phyloP scores from a whole-genome alignment of 2,797 vertebrate genomes.

The Botia almorhae region DNA sequence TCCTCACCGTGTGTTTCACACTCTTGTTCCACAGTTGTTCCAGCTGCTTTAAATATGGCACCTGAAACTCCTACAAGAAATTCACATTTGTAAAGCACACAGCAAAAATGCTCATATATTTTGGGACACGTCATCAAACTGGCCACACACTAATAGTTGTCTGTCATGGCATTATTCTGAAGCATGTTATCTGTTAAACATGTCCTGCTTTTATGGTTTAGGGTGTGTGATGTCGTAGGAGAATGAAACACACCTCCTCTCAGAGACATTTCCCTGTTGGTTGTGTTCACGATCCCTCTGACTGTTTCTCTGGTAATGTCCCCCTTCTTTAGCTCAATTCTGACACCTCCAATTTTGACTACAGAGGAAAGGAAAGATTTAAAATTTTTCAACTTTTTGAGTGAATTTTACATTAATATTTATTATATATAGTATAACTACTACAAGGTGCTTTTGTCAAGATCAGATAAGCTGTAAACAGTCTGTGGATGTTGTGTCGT shows the following conservation, averaged over 20 bases:
- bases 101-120: neutral
- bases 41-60: conserved; percentile 66
- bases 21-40: conserved; percentile 60
- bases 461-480: neutral
- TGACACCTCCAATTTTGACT: conserved; percentile 61
- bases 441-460: neutral
- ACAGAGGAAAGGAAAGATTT: neutral
- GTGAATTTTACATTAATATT: neutral
- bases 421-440: neutral
- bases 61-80: conserved; percentile 64
- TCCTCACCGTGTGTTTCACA: conserved; percentile 61
- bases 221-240: too few relatives aligned
- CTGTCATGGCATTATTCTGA: too few relatives aligned
- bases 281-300: conserved; percentile 68
- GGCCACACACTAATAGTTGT: too few relatives aligned
- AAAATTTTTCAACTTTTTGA: neutral
- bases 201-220: too few relatives aligned
- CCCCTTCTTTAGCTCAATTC: conserved; percentile 65
- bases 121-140: neutral
- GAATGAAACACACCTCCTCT: conserved; percentile 50
- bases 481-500: neutral
- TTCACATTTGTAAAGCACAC: neutral
- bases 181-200: too few relatives aligned
- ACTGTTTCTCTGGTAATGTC: conserved; percentile 63
- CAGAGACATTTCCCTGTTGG: conserved; percentile 61